Conservation (phyloP, 2,113 vertebrate genomes). For the Atractosteus spatula region DNA sequence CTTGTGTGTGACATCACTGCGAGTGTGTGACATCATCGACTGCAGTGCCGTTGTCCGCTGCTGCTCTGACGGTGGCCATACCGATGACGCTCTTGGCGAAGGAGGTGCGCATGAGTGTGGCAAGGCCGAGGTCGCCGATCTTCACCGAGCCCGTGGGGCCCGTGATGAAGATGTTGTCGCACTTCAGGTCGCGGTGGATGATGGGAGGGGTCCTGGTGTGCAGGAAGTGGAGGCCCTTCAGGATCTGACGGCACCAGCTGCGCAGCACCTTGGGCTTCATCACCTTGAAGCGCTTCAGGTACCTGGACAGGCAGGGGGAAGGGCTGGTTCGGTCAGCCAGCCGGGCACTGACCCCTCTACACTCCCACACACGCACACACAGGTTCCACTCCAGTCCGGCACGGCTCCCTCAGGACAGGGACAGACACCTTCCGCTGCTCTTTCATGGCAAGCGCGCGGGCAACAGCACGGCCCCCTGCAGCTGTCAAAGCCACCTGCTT, state of each 20-base stretch:
- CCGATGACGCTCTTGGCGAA: conserved; percentile 96
- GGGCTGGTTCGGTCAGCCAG: background rate
- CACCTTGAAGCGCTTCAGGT: conserved; percentile 94
- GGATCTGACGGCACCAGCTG: conserved; percentile 93
- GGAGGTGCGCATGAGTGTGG: conserved; percentile 90
- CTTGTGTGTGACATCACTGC: no score
- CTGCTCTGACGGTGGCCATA: conserved; percentile 45
- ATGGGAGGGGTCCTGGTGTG: conserved; percentile 92
- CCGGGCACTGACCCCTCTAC: background rate
- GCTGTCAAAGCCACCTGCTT: no score
- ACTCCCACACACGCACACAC: background rate
- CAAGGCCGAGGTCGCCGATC: conserved; percentile 90
- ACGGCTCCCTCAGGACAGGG: no score
- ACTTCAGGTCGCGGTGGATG: conserved; percentile 91
- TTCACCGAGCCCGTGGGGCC: conserved; percentile 94
- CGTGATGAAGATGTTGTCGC: conserved; percentile 97
- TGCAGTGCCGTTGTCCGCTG: background rate
- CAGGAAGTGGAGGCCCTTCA: conserved; percentile 92
- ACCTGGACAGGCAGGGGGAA: conserved; percentile 55
- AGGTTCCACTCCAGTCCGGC: background rate
- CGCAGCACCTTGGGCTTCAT: conserved; percentile 95
- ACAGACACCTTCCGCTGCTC: no score
- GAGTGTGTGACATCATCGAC: no score
- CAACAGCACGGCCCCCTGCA: no score
- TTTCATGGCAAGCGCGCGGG: no score